Conservation (phyloP, 2,113 vertebrate species). For the Menidia beryllina region DNA sequence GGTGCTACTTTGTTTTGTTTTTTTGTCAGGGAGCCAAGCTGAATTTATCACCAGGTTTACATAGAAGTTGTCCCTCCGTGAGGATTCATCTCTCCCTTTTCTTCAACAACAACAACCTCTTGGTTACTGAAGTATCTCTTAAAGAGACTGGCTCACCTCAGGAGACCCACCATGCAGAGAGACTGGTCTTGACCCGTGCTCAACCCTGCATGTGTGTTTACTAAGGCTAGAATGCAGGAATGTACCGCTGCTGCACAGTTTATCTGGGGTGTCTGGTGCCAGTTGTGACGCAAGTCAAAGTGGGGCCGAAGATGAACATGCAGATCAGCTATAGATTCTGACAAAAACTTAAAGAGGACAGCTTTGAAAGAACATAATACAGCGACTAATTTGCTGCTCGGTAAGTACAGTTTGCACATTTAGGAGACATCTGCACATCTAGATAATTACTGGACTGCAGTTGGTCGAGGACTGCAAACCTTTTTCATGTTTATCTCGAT, state of each 20-base stretch:
- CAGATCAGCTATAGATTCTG: constrained; percentile 8
- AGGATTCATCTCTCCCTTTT: constrained; percentile 22
- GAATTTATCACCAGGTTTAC: constrained; percentile 55
- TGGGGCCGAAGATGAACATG: constrained; percentile 35
- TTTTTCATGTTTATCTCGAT: too few species aligned
- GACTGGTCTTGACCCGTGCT: constrained; percentile 61
- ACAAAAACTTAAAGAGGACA: background rate
- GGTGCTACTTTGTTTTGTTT: constrained; percentile 11
- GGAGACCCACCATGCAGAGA: constrained; percentile 40
- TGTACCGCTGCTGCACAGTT: constrained; percentile 16
- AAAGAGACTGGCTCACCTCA: constrained; percentile 32
- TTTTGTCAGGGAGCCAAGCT: constrained; percentile 54
- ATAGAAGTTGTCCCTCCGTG: constrained; percentile 63
- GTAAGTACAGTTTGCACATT: background rate
- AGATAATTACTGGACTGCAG: too few species aligned
- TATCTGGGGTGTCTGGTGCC: constrained; percentile 2
- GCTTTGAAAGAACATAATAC: background rate
- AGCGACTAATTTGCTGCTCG: background rate
- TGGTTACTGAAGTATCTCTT: constrained; percentile 45
- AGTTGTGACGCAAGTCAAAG: constrained; percentile 6
- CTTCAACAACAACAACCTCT: background rate
- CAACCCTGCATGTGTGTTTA: constrained; percentile 55
- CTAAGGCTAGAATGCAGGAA: constrained; percentile 13
- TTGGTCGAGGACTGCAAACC: too few species aligned
- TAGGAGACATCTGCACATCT: background rate